These are phyloP conservation scores for Azorinus chamasolen DNA, from an alignment of 2,888 invertebrate species.

Conservation along the genomic window DNA sequence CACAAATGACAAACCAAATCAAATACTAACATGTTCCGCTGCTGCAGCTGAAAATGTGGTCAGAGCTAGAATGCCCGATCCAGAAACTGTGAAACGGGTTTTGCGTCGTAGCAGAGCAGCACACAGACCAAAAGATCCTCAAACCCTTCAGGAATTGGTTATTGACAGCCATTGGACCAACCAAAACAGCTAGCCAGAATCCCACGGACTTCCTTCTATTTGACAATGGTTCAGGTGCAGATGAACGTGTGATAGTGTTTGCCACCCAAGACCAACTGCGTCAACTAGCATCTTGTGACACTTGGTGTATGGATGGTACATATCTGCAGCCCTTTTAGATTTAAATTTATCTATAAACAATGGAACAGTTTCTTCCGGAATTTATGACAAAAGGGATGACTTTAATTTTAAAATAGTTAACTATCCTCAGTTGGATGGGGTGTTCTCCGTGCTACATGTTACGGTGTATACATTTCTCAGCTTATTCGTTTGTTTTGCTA, in stretches of 20 bases:
- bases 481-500: no score
- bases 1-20: conserved; percentile 1
- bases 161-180: conserved; percentile 4
- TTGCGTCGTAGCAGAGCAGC: conserved; percentile 3
- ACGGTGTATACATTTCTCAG: no score
- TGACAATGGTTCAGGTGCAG: conserved; percentile 15
- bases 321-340: no score
- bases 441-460: no score
- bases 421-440: no score
- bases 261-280: conserved; percentile 10
- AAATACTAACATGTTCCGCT: conserved; percentile 4
- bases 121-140: conserved; percentile 8
- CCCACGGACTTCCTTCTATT: conserved; percentile 2
- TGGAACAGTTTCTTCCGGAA: no score
- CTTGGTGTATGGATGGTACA: conserved; percentile 21
- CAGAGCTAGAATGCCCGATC: conserved; percentile 3
- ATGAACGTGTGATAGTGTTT: conserved; percentile 16
- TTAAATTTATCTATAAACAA: no score
- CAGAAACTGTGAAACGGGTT: conserved; percentile 1
- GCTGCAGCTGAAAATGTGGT: conserved; percentile 1
- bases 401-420: no score
- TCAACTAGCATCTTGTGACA: neutral
- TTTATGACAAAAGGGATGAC: no score
- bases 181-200: neutral
- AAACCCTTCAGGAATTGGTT: conserved; percentile 2